phyloP scores from a whole-genome alignment of 2,113 vertebrate genomes.

The Alouatta palliata region DNA sequence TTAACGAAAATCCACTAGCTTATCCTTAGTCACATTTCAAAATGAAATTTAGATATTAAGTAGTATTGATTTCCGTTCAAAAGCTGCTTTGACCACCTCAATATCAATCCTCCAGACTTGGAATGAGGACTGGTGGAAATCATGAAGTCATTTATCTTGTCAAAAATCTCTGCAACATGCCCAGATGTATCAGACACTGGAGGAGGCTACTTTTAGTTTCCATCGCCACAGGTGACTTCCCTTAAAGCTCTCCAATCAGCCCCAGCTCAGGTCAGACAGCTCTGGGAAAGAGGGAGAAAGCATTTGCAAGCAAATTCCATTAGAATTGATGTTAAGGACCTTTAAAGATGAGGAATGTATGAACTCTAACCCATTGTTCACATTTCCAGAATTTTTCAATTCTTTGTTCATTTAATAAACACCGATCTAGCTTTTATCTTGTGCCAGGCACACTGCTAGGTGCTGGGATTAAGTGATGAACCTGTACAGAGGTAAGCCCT shows the following conservation, averaged over 20 bases:
- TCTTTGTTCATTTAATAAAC: not conserved
- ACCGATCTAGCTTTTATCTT: not conserved
- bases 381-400: not conserved
- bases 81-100: not conserved
- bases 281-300: not conserved
- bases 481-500: not conserved
- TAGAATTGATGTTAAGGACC: not conserved
- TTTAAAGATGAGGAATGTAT: not conserved
- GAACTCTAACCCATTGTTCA: not conserved
- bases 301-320: conserved; percentile 2
- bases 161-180: not conserved
- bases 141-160: conserved; percentile 45
- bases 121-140: conserved; percentile 17
- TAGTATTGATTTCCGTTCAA: conserved; percentile 50
- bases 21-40: conserved; percentile 47
- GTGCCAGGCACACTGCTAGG: not conserved
- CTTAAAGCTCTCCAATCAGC: not conserved
- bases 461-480: not conserved
- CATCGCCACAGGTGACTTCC: not conserved
- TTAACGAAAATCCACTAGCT: conserved; percentile 51
- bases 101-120: not conserved
- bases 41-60: conserved; percentile 68
- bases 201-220: not conserved
- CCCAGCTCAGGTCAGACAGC: not conserved
- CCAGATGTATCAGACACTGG: not conserved